Evolutionary conservation across 2,113 vertebrate species (phyloP).

Genomic region (Melanerpes aurifrons): DNA sequence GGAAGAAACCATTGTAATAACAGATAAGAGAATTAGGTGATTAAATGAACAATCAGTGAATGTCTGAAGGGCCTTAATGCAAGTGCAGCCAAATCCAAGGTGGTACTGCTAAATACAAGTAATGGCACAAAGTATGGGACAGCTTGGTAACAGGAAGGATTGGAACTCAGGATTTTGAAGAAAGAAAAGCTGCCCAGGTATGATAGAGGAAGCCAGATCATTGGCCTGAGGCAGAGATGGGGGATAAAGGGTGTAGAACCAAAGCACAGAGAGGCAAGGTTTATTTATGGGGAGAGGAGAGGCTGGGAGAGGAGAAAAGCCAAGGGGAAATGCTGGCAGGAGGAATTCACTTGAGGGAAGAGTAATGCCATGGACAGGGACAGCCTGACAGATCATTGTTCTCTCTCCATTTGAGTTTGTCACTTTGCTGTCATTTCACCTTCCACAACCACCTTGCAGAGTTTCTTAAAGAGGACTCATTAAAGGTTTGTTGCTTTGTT

Average conservation of each 20-base stretch:
- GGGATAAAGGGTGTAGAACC: neutral
- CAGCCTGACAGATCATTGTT: neutral
- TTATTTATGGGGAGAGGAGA: neutral
- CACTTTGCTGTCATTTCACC: neutral
- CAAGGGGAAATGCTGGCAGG: neutral
- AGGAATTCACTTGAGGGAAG: neutral
- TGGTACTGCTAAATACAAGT: neutral
- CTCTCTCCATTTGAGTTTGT: slow-evolving; percentile 12
- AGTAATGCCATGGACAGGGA: neutral
- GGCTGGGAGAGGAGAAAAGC: neutral
- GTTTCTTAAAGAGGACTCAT: neutral
- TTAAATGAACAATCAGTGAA: neutral
- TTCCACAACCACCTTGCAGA: neutral
- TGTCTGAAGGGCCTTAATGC: neutral
- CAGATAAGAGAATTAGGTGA: neutral
- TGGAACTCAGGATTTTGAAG: neutral
- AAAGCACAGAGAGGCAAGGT: neutral
- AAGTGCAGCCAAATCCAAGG: neutral
- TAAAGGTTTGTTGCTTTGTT: neutral
- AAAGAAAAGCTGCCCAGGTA: neutral
- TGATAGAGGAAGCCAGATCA: neutral
- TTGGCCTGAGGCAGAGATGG: neutral
- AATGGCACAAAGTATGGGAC: neutral
- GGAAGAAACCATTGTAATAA: neutral
- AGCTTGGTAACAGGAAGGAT: neutral